Base-by-base conservation (phyloP, 2,113 vertebrate species). In the Condylura cristata region DNA sequence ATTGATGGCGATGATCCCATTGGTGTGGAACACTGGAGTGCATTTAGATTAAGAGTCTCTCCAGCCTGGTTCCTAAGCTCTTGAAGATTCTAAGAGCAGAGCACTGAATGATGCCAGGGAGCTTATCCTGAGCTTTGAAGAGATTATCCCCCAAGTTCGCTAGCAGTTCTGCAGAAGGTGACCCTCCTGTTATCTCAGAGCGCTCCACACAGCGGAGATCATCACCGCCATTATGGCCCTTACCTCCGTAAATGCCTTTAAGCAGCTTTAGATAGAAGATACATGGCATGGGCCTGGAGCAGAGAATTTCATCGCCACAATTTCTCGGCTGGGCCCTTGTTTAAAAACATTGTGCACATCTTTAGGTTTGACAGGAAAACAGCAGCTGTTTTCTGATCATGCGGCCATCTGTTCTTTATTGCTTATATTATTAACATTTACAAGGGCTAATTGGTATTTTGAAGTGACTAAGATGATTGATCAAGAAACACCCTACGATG, bases 91-190 rank as follows among this genome's bases (percentile, higher is more conserved):
- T 96, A 66, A 97, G 96, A 98, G 46, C 89, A 95, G 93, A 96
- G 96, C 96, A 91, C 93, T 90, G 88, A 98, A 96, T 65, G 94
- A 98, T 96, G 76, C 89, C 85, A 65, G 86, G 81, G 95, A 98
- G 94, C 93, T 98, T 98, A 98, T 97, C 90, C 87, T 71, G 32
- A 97, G 93, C 94, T 98, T 98, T 97, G 97, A 95, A 95, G 94
- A 98, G 98, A 98, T 98, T 98, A 98, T 97, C 96, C 5, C 56
- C 93, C 95, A 98, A 97, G 91, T 98, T 98, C 89, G 56, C 89
- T 96, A 86, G 84, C 92, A 97, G 96, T 90, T 92, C 92, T 97
- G 89, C 96, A 83, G 96, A 98, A 98, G 95, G 98, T 98, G 96
- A 98, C 96, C 97, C 89, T 94, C 90, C 95, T 97, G 93, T 98